A percentile compares a stretch with the other conserved stretches of the same genome.
phyloP scores from a whole-genome alignment of 2,797 vertebrate species.

The Peromyscus aztecus region DNA sequence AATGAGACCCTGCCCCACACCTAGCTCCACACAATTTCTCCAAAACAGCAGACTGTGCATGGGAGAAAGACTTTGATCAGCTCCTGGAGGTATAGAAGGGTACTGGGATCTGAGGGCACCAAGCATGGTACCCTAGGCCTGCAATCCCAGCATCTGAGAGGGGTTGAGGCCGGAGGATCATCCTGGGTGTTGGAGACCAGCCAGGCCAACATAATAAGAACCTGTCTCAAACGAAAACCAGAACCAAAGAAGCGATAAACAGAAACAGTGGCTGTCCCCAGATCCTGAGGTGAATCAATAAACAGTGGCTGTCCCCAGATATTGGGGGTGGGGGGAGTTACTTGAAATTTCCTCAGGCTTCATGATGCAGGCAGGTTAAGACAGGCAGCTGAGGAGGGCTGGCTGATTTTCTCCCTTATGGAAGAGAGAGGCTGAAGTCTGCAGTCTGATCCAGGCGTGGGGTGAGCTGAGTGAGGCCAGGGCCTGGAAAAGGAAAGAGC shows the following conservation, averaged over 20 bases:
- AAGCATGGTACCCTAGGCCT: not conserved
- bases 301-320: too few species aligned
- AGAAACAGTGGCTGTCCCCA: not conserved
- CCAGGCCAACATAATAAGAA: not conserved
- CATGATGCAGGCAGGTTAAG: not conserved
- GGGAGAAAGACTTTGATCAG: not conserved
- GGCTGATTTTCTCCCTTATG: not conserved
- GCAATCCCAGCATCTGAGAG: not conserved
- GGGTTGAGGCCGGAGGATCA: not conserved
- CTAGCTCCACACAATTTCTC: not conserved
- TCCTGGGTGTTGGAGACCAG: not conserved
- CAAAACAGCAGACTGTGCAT: not conserved
- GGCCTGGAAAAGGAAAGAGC: not conserved
- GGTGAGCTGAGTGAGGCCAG: not conserved
- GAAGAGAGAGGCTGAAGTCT: not conserved
- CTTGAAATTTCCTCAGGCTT: not conserved
- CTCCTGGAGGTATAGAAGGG: not conserved
- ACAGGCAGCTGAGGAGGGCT: not conserved
- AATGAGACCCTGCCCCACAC: not conserved
- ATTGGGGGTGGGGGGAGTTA: not conserved
- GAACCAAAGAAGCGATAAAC: not conserved
- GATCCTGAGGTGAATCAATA: not conserved
- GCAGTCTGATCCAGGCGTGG: not conserved
- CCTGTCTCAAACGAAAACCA: not conserved
- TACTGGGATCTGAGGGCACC: not conserved